phyloP scores from a whole-genome alignment of 1,140 invertebrate genomes.

The Nephila pilipes region DNA sequence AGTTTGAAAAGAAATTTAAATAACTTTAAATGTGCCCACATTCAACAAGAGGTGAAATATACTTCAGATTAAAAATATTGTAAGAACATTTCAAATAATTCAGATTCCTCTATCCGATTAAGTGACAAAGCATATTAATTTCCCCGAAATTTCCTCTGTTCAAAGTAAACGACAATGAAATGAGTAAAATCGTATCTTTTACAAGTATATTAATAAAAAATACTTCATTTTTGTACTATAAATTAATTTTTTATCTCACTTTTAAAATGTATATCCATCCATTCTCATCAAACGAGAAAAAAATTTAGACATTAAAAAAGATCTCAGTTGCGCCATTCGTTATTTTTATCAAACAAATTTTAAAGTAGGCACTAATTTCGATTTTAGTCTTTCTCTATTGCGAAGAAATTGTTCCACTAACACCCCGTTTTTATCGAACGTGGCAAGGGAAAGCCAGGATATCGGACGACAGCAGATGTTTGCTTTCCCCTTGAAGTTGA shows the following conservation, averaged over 20 bases:
- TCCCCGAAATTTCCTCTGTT: too few relatives aligned
- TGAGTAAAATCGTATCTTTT: not conserved
- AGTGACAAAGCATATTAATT: too few relatives aligned
- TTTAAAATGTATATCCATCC: not conserved
- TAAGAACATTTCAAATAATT: too few relatives aligned
- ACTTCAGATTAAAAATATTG: too few relatives aligned
- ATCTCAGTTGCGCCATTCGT: not conserved
- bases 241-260: not conserved
- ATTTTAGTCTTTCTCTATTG: not conserved
- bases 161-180: not conserved
- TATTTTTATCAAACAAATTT: not conserved
- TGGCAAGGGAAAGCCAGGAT: not conserved
- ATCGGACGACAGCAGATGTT: slow-evolving; percentile 12
- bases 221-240: not conserved
- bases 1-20: too few relatives aligned
- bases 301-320: not conserved
- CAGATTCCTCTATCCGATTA: too few relatives aligned
- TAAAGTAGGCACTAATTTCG: slow-evolving; percentile 14
- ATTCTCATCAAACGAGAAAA: not conserved
- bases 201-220: not conserved
- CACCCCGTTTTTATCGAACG: not conserved
- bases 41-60: too few relatives aligned
- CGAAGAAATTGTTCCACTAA: not conserved
- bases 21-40: too few relatives aligned
- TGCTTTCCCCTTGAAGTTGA: slow-evolving; percentile 5